Evolutionary conservation across 2,888 invertebrate species (phyloP).

Genomic region (Drosophila histrio): DNA sequence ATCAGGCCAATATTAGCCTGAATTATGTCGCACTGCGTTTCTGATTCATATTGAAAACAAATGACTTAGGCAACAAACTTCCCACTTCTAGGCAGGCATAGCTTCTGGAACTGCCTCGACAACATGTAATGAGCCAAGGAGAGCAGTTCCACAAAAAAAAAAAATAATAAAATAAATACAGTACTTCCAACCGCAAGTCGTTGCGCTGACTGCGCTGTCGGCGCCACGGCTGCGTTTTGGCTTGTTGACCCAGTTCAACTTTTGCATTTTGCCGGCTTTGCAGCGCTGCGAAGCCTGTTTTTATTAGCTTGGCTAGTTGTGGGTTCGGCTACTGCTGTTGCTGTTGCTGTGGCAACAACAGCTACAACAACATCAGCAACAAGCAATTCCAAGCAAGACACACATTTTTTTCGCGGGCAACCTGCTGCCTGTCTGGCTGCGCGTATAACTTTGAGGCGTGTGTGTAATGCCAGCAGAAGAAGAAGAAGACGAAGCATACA

Average conservation of each 20-base stretch:
- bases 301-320: slow-evolving; percentile 75
- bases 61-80: slow-evolving; percentile 77
- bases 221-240: slow-evolving; percentile 66
- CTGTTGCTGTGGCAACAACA: slow-evolving; percentile 35
- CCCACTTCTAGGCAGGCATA: neutral
- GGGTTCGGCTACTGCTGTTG: slow-evolving; percentile 45
- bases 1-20: slow-evolving; percentile 40
- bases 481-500: slow-evolving; percentile 23
- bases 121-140: slow-evolving; percentile 12
- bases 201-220: slow-evolving; percentile 32
- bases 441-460: slow-evolving; percentile 4
- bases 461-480: slow-evolving; percentile 24
- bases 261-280: slow-evolving; percentile 82
- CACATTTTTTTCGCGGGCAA: slow-evolving; percentile 70
- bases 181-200: slow-evolving; percentile 32
- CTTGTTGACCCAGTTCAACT: slow-evolving; percentile 83
- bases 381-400: slow-evolving; percentile 25
- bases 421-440: slow-evolving; percentile 11
- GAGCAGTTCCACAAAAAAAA: slow-evolving; percentile 3
- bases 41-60: slow-evolving; percentile 41
- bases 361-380: slow-evolving; percentile 8
- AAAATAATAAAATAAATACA: neutral
- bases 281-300: slow-evolving; percentile 66
- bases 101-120: slow-evolving; percentile 23
- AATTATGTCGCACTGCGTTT: slow-evolving; percentile 26